phyloP scores from a whole-genome alignment of 2,797 vertebrate species.

The Bradypus variegatus region DNA sequence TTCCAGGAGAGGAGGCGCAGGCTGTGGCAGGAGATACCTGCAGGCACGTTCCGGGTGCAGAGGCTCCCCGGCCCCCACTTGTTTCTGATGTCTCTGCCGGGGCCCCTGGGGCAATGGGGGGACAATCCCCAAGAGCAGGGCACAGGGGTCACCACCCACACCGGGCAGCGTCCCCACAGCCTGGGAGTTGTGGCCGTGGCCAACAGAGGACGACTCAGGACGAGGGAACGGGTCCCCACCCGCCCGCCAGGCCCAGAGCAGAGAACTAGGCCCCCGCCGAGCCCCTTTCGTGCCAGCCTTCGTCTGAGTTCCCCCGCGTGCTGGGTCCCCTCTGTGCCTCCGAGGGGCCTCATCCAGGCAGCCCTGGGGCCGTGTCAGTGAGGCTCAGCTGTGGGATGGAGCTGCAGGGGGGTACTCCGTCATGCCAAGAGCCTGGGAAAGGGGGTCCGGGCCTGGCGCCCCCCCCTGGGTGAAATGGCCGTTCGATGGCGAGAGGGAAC shows the following conservation, averaged over 20 bases:
- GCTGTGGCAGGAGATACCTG: too few relatives aligned
- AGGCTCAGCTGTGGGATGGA: neutral
- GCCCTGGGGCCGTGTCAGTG: neutral
- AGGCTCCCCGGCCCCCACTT: neutral
- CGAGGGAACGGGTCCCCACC: neutral
- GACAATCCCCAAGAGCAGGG: neutral
- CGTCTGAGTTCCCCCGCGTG: too few relatives aligned
- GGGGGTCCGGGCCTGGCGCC: too few relatives aligned
- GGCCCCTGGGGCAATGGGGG: too few relatives aligned
- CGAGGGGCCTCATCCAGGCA: neutral
- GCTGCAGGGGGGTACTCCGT: fast-evolving
- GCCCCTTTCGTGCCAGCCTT: neutral
- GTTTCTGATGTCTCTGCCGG: neutral
- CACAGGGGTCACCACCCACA: fast-evolving
- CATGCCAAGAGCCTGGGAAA: neutral
- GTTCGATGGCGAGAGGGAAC: fast-evolving
- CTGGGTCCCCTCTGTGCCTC: neutral
- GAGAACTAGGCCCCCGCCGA: fast-evolving
- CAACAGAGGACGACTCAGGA: too few relatives aligned
- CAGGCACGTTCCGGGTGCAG: too few relatives aligned
- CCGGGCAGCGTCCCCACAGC: neutral
- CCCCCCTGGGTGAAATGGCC: neutral
- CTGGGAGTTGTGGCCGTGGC: neutral
- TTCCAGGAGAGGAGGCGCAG: too few relatives aligned
- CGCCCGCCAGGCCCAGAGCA: neutral